These are phyloP conservation scores for Itoplectis maculator DNA, from an alignment of 2,888 invertebrate species.

Conservation along the genomic window DNA sequence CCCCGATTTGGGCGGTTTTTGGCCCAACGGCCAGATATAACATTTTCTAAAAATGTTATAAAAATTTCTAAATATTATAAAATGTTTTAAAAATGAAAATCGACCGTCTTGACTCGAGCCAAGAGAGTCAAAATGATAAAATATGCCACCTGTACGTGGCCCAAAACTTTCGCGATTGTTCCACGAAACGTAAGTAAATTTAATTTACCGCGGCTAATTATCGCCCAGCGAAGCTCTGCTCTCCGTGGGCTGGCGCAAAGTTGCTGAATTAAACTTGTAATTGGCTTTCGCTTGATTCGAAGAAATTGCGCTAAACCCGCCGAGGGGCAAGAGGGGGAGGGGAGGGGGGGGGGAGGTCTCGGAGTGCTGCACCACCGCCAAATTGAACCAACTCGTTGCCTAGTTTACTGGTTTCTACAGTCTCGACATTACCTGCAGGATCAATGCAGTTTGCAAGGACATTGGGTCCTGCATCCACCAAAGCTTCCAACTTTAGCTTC, in stretches of 20 bases:
- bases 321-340: too few species aligned
- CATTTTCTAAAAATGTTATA: too few species aligned
- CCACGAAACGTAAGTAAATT: conserved; percentile 81
- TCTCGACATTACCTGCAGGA: conserved; percentile 27
- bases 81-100: too few species aligned
- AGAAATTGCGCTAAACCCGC: conserved; percentile 77
- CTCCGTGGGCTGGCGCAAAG: conserved; percentile 73
- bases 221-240: conserved; percentile 76
- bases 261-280: conserved; percentile 83
- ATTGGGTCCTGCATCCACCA: background rate
- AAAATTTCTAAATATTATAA: background rate
- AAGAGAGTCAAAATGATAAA: background rate
- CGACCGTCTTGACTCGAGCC: too few species aligned
- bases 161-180: conserved; percentile 81
- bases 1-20: too few species aligned
- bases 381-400: conserved; percentile 26
- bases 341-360: background rate
- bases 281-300: conserved; percentile 82
- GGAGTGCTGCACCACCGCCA: conserved; percentile 67
- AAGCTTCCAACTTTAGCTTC: background rate
- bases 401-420: conserved; percentile 12
- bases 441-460: conserved; percentile 52
- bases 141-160: conserved; percentile 24
- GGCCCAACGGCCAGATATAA: too few species aligned
- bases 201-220: conserved; percentile 82